A percentile compares a stretch with the other conserved stretches of the same genome.
These are phyloP conservation scores for Hipposideros armiger DNA, from an alignment of 2,113 vertebrate genomes.

Conservation along the genomic window DNA sequence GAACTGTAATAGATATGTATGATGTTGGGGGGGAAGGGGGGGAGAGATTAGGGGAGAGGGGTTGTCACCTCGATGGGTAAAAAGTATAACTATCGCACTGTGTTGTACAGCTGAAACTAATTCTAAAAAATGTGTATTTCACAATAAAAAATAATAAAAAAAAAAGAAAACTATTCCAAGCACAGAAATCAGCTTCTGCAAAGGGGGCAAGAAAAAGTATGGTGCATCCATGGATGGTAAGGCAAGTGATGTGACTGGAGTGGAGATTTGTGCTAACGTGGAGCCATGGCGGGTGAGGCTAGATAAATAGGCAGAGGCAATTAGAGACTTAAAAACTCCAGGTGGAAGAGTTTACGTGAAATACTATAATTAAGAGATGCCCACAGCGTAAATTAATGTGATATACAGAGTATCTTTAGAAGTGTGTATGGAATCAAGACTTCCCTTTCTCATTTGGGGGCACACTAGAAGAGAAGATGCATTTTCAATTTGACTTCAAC, in stretches of 20 bases:
- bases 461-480: background rate
- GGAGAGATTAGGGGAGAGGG: too few relatives aligned
- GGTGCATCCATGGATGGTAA: too few relatives aligned
- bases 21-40: too few relatives aligned
- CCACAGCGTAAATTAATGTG: background rate
- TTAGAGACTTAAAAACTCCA: background rate
- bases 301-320: background rate
- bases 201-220: background rate
- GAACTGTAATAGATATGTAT: too few relatives aligned
- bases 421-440: background rate
- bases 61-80: too few relatives aligned
- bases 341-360: background rate
- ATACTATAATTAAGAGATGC: background rate
- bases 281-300: background rate
- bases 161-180: background rate
- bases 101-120: too few relatives aligned
- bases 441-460: background rate
- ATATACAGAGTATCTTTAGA: background rate
- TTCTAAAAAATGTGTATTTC: too few relatives aligned
- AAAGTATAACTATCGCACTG: too few relatives aligned
- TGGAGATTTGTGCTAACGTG: background rate
- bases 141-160: too few relatives aligned
- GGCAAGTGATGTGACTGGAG: background rate
- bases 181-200: background rate
- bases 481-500: background rate